Percentiles rank a stretch among this genome's conserved stretches.
Evolutionary conservation across 2,797 vertebrate species (phyloP).

Genomic region (Centroberyx gerrardi): DNA sequence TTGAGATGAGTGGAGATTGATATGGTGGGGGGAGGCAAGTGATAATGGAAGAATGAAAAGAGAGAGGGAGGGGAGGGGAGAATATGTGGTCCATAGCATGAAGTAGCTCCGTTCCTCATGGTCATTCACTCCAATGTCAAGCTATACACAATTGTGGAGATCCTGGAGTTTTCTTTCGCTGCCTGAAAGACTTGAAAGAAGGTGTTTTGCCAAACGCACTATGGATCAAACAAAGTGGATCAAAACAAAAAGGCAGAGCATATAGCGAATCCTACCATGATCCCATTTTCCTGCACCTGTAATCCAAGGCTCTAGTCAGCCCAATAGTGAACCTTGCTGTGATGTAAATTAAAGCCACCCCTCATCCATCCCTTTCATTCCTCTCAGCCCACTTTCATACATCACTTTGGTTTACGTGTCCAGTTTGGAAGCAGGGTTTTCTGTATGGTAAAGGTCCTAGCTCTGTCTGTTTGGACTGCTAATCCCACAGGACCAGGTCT

Average conservation of each 20-base stretch:
- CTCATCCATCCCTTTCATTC: conserved; percentile 7
- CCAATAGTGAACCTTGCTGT: conserved; percentile 6
- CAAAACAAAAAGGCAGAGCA: neutral
- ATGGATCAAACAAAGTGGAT: conserved; percentile 7
- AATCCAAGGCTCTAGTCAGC: neutral
- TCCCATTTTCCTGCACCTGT: conserved; percentile 1
- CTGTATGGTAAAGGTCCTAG: neutral
- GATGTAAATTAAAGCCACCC: conserved; percentile 33
- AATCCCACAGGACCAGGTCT: conserved; percentile 16
- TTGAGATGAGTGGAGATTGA: conserved; percentile 4
- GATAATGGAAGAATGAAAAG: neutral
- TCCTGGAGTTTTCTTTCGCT: neutral
- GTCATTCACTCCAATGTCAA: neutral
- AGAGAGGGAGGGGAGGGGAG: conserved; percentile 5
- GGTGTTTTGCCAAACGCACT: neutral
- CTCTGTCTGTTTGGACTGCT: conserved; percentile 14
- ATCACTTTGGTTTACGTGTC: conserved; percentile 27
- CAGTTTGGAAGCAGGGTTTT: neutral
- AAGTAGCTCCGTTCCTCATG: neutral
- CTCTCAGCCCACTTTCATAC: conserved; percentile 32
- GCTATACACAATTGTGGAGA: neutral
- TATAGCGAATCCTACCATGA: neutral
- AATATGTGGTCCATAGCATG: neutral
- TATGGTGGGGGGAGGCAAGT: neutral
- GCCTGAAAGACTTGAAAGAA: too few relatives aligned